Percentiles rank a stretch among this genome's conserved stretches.
Conservation (phyloP, 2,113 vertebrate genomes). For the Pogona vitticeps region DNA sequence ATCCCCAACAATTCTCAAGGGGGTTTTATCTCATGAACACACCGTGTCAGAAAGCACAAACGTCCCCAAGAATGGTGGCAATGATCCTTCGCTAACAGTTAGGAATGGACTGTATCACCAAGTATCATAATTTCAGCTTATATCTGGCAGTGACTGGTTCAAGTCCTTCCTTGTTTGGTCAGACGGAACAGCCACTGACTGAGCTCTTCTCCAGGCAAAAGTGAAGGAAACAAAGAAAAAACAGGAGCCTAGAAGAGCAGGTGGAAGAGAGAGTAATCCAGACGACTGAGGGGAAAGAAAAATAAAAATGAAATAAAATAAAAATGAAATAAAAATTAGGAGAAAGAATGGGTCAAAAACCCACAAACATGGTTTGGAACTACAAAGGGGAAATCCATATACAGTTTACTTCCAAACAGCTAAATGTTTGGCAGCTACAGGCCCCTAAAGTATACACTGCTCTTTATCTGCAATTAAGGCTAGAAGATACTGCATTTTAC, state of each 20-base stretch:
- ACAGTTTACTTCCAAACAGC: not conserved
- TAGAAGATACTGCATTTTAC: not conserved
- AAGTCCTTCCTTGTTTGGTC: not conserved
- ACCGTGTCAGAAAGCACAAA: too few species aligned
- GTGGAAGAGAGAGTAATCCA: not conserved
- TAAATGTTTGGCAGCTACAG: not conserved
- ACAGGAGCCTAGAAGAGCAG: not conserved
- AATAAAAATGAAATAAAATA: not conserved
- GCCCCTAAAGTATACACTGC: not conserved
- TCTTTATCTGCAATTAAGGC: not conserved
- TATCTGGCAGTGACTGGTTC: not conserved
- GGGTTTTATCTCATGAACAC: too few species aligned
- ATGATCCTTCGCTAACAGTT: too few species aligned
- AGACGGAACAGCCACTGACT: too few species aligned
- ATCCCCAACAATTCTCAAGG: too few species aligned
- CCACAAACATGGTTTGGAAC: not conserved
- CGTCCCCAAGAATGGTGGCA: too few species aligned
- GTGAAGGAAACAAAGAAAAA: not conserved
- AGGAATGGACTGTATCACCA: too few species aligned
- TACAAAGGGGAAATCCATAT: not conserved
- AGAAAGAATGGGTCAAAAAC: not conserved
- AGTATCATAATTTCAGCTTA: too few species aligned
- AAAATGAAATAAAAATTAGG: too few species aligned
- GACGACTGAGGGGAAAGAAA: not conserved
- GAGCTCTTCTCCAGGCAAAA: not conserved